Conservation (phyloP, 2,888 invertebrate genomes). For the Yponomeuta plumbellus region DNA sequence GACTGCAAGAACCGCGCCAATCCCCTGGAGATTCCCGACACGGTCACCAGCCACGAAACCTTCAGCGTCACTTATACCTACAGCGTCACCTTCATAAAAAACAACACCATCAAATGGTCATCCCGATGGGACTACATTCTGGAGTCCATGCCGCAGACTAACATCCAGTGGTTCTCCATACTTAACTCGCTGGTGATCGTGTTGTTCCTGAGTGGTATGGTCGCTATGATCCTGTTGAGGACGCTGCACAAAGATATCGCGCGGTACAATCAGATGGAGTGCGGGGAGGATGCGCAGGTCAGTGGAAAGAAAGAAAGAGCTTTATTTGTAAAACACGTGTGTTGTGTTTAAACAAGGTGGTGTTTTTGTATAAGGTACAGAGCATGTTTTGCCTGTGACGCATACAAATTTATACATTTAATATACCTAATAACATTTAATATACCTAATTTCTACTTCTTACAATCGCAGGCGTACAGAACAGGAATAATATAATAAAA, state of each 20-base stretch:
- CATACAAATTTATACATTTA: too few relatives aligned
- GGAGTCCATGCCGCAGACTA: slow-evolving; percentile 98
- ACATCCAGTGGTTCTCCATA: slow-evolving; percentile 99
- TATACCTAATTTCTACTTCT: too few relatives aligned
- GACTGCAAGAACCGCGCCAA: slow-evolving; percentile 69
- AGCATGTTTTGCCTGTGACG: too few relatives aligned
- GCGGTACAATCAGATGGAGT: slow-evolving; percentile 96
- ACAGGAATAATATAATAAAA: too few relatives aligned
- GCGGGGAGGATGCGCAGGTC: slow-evolving; percentile 94
- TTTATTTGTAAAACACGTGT: too few relatives aligned
- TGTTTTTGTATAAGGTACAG: too few relatives aligned
- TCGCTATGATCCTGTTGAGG: slow-evolving; percentile 98
- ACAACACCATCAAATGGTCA: slow-evolving; percentile 96
- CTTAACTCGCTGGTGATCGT: slow-evolving; percentile 98
- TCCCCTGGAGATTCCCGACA: slow-evolving; percentile 83
- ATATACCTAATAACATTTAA: too few relatives aligned
- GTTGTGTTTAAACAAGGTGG: too few relatives aligned
- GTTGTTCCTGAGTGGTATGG: slow-evolving; percentile 98
- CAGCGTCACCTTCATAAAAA: slow-evolving; percentile 85
- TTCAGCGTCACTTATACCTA: slow-evolving; percentile 90
- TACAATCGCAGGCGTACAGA: too few relatives aligned
- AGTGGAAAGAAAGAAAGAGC: slow-evolving; percentile 59
- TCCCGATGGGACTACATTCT: slow-evolving; percentile 99
- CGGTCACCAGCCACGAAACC: slow-evolving; percentile 61
- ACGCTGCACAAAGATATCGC: slow-evolving; percentile 99